Base-by-base conservation (phyloP, 2,888 invertebrate genomes). In the Lycocerus yunnanus region DNA sequence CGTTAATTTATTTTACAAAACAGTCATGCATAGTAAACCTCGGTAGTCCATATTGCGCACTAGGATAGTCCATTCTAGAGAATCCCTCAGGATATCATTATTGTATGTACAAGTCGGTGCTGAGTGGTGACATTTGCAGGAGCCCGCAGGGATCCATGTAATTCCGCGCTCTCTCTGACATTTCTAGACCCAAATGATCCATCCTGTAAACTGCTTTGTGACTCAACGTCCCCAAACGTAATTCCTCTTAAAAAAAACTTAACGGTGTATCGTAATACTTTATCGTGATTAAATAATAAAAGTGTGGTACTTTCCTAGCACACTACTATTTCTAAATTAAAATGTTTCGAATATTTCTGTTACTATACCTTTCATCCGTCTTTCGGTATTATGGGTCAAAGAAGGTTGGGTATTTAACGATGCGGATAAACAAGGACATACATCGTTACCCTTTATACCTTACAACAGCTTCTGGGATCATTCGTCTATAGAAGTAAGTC, bases 41-140 rank as follows among this genome's bases (percentile, higher is more conserved):
- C 71, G 59, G 66, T 66, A 74, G 76, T 76, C 72, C 76, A 72
- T 74, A 60, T 63, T 66, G 18, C 66, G 66, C 67, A 74, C 63
- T 68, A 71, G 71, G 68, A 69, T 68, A 74, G 75, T 72, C 74
- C 76, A 77, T 75, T 78, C 79, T 70, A 68, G 71, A 43, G 73
- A 73, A 68, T 83, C 86, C 85, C 84, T 69, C 76, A 84, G 83
- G 85, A 84, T 84, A 83, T 83, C 84, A 85, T 85, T 85, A 86
- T 85, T 85, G 85, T 84, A 84, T 83, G 84, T 86, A 85, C 84
- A 85, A 85, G 77, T 84, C 83, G 82, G 82, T 81, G 84, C 82
- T 83, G 85, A 86, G 86, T 86, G 86, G 85, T 86, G 87, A 86
- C 87, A 87, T 87, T 87, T 86, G 80, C 83, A 84, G 80, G 81